A percentile compares a stretch with the other conserved stretches of the same genome.
Conservation (phyloP, 2,797 vertebrate species). For the Pempheris klunzingeri region DNA sequence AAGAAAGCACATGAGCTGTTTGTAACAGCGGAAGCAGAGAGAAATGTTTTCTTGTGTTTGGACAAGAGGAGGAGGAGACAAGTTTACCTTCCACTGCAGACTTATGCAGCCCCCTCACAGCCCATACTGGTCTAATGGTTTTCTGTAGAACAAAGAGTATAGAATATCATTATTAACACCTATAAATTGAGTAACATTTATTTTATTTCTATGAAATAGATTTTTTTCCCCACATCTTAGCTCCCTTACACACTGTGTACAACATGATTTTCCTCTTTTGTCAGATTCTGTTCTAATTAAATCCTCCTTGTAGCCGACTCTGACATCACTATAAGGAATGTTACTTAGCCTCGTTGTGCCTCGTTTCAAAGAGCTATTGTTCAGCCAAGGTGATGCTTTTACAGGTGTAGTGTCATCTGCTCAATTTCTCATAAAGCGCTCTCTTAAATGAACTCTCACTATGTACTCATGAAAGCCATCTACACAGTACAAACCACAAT, state of each 20-base stretch:
- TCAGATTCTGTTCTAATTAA: constrained; percentile 3
- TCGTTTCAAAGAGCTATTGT: constrained; percentile 37
- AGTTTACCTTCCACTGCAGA: constrained; percentile 74
- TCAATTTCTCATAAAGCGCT: constrained; percentile 14
- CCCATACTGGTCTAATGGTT: constrained; percentile 55
- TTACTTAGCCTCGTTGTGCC: background rate
- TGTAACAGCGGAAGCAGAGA: background rate
- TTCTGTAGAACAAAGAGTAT: constrained; percentile 60
- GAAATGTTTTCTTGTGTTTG: background rate
- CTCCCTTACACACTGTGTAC: background rate
- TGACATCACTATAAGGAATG: background rate
- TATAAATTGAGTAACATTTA: background rate
- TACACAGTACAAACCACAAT: background rate
- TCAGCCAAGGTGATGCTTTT: background rate
- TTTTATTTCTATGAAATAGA: background rate
- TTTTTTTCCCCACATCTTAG: background rate
- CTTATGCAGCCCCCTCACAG: constrained; percentile 66
- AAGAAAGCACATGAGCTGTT: background rate
- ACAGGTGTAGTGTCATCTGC: constrained; percentile 31
- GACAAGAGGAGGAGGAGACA: background rate
- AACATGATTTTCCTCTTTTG: background rate
- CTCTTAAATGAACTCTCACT: background rate
- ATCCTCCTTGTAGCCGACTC: background rate
- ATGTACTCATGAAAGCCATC: background rate
- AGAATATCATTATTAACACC: background rate